A percentile compares a stretch with the other conserved stretches of the same genome.
Evolutionary conservation across 2,113 vertebrate genomes (phyloP).

Genomic region (Malurus alboscapulatus): DNA sequence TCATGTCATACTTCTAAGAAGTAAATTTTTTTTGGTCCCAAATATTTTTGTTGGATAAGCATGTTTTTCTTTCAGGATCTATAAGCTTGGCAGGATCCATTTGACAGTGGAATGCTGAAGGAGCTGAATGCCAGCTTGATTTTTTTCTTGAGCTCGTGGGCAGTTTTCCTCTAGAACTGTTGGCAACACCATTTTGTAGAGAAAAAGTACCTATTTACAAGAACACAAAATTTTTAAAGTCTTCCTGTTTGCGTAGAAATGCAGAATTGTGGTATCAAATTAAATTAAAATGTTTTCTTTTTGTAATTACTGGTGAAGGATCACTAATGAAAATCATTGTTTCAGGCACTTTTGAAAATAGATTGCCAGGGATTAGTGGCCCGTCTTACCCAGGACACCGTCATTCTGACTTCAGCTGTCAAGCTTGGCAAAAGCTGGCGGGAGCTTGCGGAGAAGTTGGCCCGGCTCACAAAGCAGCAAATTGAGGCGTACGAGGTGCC

Average conservation of each 20-base stretch:
- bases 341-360: conserved; percentile 91
- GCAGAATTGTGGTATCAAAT: background rate
- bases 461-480: conserved; percentile 85
- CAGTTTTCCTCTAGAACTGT: background rate
- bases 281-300: background rate
- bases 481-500: conserved; percentile 88
- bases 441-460: conserved; percentile 87
- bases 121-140: background rate
- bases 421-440: conserved; percentile 90
- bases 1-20: background rate
- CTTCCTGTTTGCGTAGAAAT: background rate
- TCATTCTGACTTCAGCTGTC: conserved; percentile 91
- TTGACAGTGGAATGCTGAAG: background rate
- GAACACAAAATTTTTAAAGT: background rate
- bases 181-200: background rate
- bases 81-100: background rate
- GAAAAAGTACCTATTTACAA: background rate
- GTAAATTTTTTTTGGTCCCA: background rate
- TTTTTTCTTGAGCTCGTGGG: background rate
- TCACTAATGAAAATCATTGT: conserved; percentile 14
- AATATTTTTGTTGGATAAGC: conserved; percentile 1
- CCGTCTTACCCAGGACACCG: conserved; percentile 86
- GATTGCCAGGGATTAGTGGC: conserved; percentile 85
- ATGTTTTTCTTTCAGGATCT: background rate
- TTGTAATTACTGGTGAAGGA: conserved; percentile 8